Base-by-base conservation (phyloP, 2,888 invertebrate genomes). In the Lapara coniferarum region DNA sequence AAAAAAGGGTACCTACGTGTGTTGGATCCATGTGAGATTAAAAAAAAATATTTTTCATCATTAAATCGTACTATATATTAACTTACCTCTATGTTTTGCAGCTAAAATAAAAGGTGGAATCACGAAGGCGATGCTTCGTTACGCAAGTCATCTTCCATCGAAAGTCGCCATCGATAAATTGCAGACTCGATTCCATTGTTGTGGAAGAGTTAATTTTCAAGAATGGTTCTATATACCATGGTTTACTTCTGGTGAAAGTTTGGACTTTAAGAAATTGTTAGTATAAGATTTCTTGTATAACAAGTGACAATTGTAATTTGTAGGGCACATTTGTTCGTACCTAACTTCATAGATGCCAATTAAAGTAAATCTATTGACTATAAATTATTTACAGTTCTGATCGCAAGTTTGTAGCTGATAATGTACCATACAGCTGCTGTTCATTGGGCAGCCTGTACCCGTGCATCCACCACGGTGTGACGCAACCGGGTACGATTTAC, bases 391-490 rank as follows among this genome's bases (percentile, higher is more conserved):
- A 71, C 78, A 87, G 89, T 63, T 77, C 81, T 2, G 81, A 79
- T 67, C 87, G 78, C 78, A 92, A 87, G 84, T 95, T 86, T 77
- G 89, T 89, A 25, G 89, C 89, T 0, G 95, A 95, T 72, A 95
- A 95, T 72, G 95, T 95, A 0, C 95, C 96, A 0, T 95, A 95
- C 81, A 95, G 95, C 77, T 96, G 96, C 77, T 96, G 95, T 76
- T 93, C 95, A 0, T 93, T 94, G 78, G 89, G 92, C 53, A 89
- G 91, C 0, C 83, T 91, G 49, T 94, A 89, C 76, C 95, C 95
- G 0, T 96, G 95, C 78, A 94, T 95, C 57, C 95, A 95, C 75
- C 95, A 95, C 71, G 91, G 94, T 12, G 85, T 95, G 57, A 94
- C 95, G 59, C 87, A 89, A 72, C 84, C 84, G n/a, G 94, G 94